Evolutionary conservation across 1,140 invertebrate species (phyloP).

Genomic region (Saccostrea echinata): DNA sequence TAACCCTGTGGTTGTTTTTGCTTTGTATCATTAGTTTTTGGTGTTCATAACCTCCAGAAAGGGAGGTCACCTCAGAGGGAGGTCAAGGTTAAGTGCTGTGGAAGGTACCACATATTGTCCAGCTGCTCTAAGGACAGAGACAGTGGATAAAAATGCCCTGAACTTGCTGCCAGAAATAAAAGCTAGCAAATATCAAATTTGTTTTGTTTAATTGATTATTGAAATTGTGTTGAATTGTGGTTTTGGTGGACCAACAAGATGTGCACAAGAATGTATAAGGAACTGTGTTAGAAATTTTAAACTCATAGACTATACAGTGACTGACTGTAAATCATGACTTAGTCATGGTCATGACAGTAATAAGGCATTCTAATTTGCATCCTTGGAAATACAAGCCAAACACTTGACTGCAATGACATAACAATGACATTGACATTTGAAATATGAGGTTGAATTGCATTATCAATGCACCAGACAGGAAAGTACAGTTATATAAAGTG

Average conservation of each 20-base stretch:
- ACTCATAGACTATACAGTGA: too few species aligned
- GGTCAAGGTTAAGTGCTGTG: slow-evolving; percentile 27
- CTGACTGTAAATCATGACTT: too few species aligned
- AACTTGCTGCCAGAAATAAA: slow-evolving; percentile 51
- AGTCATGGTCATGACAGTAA: too few species aligned
- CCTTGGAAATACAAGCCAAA: too few species aligned
- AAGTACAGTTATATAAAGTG: too few species aligned
- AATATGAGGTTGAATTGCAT: too few species aligned
- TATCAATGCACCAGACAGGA: too few species aligned
- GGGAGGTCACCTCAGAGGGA: slow-evolving; percentile 17
- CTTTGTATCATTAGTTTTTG: slow-evolving; percentile 33
- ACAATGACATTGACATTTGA: too few species aligned
- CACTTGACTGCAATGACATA: too few species aligned
- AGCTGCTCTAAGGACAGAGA: background rate
- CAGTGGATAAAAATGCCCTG: slow-evolving; percentile 43
- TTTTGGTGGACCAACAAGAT: background rate
- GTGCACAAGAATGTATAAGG: background rate
- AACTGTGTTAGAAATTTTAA: too few species aligned
- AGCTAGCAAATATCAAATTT: slow-evolving; percentile 40
- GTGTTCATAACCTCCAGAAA: background rate
- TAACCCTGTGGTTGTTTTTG: slow-evolving; percentile 32
- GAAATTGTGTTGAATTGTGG: too few species aligned
- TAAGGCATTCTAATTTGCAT: too few species aligned
- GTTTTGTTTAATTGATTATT: background rate
- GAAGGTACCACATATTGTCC: background rate